Percentiles rank a stretch among this genome's conserved stretches.
These are phyloP conservation scores for Augiades crinisus DNA, from an alignment of 2,888 invertebrate species.

Conservation along the genomic window DNA sequence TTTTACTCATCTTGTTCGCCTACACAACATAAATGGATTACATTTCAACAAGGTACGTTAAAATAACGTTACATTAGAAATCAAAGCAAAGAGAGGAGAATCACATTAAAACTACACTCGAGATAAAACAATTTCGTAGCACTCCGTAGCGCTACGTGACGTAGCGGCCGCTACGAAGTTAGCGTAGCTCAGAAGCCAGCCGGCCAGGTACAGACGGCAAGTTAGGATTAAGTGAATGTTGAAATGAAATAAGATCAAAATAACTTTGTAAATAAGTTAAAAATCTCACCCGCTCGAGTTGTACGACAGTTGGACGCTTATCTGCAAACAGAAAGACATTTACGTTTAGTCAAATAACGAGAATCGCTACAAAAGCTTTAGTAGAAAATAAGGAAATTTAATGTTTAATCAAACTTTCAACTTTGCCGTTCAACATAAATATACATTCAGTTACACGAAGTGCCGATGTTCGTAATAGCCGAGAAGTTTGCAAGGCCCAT, in stretches of 20 bases:
- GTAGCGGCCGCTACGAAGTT: conserved; percentile 8
- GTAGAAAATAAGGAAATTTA: not conserved
- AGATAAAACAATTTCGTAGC: conserved; percentile 16
- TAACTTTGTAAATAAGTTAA: conserved; percentile 4
- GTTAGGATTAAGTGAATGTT: not conserved
- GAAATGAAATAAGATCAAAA: not conserved
- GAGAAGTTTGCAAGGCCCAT: conserved; percentile 21
- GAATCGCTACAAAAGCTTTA: not conserved
- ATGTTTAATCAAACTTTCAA: not conserved
- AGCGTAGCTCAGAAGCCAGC: not conserved
- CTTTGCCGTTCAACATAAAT: conserved; percentile 7
- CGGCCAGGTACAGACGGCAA: not conserved
- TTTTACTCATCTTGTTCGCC: no score
- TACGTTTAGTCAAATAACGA: conserved; percentile 2
- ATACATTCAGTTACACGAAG: conserved; percentile 7
- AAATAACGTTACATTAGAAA: no score
- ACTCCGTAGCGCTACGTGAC: conserved; percentile 18
- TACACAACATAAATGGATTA: no score
- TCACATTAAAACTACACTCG: not conserved
- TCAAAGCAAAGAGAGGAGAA: not conserved
- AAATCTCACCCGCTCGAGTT: conserved; percentile 13
- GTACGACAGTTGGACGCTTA: conserved; percentile 6
- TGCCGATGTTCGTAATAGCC: conserved; percentile 14
- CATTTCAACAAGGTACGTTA: no score
- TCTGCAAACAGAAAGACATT: conserved; percentile 12